Percentiles rank a stretch among this genome's conserved stretches.
Evolutionary conservation across 1,140 invertebrate species (phyloP).

Genomic region (Papilio helenus): DNA sequence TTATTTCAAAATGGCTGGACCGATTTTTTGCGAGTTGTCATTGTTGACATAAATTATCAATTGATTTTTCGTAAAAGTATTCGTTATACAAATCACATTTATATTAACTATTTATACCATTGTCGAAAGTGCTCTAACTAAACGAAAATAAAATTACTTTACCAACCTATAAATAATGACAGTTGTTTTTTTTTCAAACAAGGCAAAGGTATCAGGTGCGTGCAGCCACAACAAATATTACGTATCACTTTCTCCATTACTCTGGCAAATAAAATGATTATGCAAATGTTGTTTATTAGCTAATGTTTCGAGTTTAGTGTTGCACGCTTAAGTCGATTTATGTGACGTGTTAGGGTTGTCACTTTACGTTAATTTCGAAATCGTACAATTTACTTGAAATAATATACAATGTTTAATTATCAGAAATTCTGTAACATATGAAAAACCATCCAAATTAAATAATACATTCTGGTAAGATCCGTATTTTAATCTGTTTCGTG

Average conservation of each 20-base stretch:
- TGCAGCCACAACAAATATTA: slow-evolving; percentile 8
- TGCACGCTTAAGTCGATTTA: background rate
- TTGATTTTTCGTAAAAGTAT: too few species aligned
- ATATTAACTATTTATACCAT: background rate
- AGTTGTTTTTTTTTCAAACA: slow-evolving; percentile 11
- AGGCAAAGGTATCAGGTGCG: background rate
- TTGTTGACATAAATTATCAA: too few species aligned
- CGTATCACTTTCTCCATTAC: slow-evolving; percentile 20
- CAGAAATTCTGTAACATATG: too few species aligned
- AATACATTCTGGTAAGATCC: too few species aligned
- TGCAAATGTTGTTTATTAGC: slow-evolving; percentile 10
- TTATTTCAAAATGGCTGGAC: too few species aligned
- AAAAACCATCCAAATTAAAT: too few species aligned
- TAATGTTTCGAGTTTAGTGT: slow-evolving; percentile 13
- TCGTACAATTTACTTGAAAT: too few species aligned
- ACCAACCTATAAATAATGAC: slow-evolving; percentile 20
- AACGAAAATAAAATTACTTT: background rate
- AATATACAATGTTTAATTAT: too few species aligned
- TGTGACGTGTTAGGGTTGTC: slow-evolving; percentile 1
- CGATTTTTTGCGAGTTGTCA: too few species aligned
- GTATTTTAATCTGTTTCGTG: too few species aligned
- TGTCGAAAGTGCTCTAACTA: too few species aligned
- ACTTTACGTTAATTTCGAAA: background rate
- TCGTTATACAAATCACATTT: background rate
- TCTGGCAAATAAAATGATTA: background rate